Base-by-base conservation (phyloP, 1,140 invertebrate species). In the Drosophila funebris region DNA sequence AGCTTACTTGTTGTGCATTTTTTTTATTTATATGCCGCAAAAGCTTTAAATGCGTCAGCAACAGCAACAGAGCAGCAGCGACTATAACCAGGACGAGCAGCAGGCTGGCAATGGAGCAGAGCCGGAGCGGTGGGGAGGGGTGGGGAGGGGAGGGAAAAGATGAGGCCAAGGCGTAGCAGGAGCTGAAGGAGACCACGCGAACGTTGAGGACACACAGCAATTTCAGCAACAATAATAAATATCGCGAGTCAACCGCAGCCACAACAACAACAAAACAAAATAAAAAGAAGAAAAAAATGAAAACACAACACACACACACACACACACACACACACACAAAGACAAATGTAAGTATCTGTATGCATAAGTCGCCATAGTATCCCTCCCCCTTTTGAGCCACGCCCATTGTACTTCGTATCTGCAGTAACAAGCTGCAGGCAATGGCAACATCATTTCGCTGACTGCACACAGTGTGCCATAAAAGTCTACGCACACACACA, bases 141-240 rank as follows among this genome's bases (percentile, higher is more conserved):
- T 18, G 9, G 48, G 3, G 9, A 29, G 3, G 5, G 13, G 18
- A 18, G 16, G 16, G 8, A 18, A 9, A 14, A 24, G 44, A 48
- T n/a, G 44, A 14, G 44, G 14, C 14, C 14, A 52, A 52, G 48
- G 48, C 20, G 43, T 29, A 27, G 58, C 8, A 48, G 57, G 44
- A 63, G 60, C 36, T 18, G 8, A 67, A 57, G 39, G 62, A 56
- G 41, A n/a, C n/a, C n/a, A n/a, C n/a, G n/a, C n/a, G n/a, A n/a
- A n/a, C n/a, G n/a, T n/a, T n/a, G n/a, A 79, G 67, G 81, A 83
- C 75, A 85, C 82, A 85, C 77, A 87, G 81, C 81, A 85, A 87
- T 87, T 85, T 85, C 81, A 85, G 82, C 82, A 87, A 85, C 82
- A 85, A 85, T 85, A 87, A 85, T 87, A 85, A 85, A 85, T 84